Conservation (phyloP, 2,888 invertebrate genomes). For the Melangyna quadrimaculata region DNA sequence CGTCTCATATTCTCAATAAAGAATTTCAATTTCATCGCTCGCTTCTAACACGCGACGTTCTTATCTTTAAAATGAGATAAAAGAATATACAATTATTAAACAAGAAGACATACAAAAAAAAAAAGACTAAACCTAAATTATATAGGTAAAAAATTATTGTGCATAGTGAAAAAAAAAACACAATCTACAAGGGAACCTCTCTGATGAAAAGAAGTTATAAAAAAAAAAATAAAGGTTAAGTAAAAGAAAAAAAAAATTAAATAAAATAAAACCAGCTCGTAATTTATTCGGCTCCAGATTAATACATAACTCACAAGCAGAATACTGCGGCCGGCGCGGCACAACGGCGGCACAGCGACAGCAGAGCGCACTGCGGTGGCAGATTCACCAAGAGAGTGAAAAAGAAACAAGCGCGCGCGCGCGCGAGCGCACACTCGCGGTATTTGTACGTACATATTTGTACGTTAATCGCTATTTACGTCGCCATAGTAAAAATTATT, state of each 20-base stretch:
- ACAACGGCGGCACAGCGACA: background rate
- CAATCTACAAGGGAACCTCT: slow-evolving; percentile 6
- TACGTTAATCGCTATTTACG: slow-evolving; percentile 63
- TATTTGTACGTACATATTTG: slow-evolving; percentile 57
- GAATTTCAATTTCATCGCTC: slow-evolving; percentile 58
- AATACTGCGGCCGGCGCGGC: slow-evolving; percentile 21
- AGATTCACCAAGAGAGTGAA: slow-evolving; percentile 28
- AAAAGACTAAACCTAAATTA: slow-evolving; percentile 5
- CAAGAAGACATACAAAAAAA: background rate
- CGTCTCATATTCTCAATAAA: slow-evolving; percentile 39
- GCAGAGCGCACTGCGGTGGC: too few species aligned
- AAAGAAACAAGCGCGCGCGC: slow-evolving; percentile 16
- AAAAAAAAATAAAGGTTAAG: background rate
- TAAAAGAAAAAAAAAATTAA: slow-evolving; percentile 27
- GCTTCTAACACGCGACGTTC: slow-evolving; percentile 69
- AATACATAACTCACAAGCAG: slow-evolving; percentile 64
- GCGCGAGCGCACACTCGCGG: slow-evolving; percentile 43
- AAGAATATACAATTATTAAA: slow-evolving; percentile 23
- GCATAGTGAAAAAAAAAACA: slow-evolving; percentile 7
- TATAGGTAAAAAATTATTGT: background rate
- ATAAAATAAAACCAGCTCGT: slow-evolving; percentile 32
- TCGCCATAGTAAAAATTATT: slow-evolving; percentile 67
- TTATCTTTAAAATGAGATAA: slow-evolving; percentile 59
- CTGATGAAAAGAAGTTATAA: slow-evolving; percentile 31
- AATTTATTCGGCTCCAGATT: slow-evolving; percentile 68